phyloP scores from a whole-genome alignment of 2,113 vertebrate genomes.

The Aspiorhynchus laticeps region DNA sequence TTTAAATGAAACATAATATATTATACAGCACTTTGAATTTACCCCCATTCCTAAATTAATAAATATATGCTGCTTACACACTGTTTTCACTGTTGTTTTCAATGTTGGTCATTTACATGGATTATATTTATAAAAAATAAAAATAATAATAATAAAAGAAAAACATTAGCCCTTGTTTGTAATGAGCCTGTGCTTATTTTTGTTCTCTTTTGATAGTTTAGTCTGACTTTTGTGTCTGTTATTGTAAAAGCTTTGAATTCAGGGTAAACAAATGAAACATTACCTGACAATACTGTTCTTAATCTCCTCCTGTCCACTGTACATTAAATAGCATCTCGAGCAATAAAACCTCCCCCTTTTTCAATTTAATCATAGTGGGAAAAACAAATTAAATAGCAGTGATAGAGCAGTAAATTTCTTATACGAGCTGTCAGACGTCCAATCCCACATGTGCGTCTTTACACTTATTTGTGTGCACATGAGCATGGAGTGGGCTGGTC shows the following conservation, averaged over 20 bases:
- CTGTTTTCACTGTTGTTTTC: no score
- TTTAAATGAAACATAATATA: no score
- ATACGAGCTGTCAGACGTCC: constrained; percentile 58
- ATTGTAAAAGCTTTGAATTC: constrained; percentile 5
- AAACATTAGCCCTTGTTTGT: no score
- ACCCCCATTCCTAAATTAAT: no score
- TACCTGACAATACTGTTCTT: constrained; percentile 44
- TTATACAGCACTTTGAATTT: no score
- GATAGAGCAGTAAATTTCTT: constrained; percentile 63
- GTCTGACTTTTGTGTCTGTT: not conserved
- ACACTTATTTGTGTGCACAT: not conserved
- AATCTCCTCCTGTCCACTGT: constrained; percentile 48
- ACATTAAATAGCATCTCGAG: constrained; percentile 42
- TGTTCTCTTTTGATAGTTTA: not conserved
- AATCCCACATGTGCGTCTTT: constrained; percentile 40
- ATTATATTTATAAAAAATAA: not conserved
- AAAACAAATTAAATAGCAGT: constrained; percentile 61
- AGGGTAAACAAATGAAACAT: not conserved
- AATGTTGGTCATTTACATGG: not conserved
- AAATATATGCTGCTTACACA: no score
- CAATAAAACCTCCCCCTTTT: constrained; percentile 54
- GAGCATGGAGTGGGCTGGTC: constrained; percentile 15
- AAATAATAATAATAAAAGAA: no score
- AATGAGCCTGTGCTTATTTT: not conserved
- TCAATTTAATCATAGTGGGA: constrained; percentile 58